A percentile compares a stretch with the other conserved stretches of the same genome.
phyloP scores from a whole-genome alignment of 2,797 vertebrate genomes.

The Anisognathus igniventris region DNA sequence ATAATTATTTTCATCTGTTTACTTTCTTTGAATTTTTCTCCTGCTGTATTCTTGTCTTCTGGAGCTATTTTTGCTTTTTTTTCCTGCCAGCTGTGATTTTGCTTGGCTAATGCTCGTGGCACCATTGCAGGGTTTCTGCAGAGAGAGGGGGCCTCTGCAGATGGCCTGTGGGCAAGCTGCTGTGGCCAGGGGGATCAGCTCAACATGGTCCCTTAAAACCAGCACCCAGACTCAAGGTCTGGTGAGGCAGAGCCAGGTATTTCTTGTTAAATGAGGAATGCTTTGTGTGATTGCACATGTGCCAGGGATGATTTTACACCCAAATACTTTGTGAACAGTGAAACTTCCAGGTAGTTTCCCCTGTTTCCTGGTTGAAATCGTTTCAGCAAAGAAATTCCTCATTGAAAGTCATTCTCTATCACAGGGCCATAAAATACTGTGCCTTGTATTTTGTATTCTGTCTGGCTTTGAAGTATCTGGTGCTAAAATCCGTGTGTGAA shows the following conservation, averaged over 20 bases:
- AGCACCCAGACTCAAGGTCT: not conserved
- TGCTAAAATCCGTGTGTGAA: not conserved
- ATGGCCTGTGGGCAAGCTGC: not conserved
- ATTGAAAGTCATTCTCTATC: not conserved
- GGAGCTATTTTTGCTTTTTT: not conserved
- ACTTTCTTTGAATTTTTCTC: not conserved
- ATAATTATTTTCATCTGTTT: slow-evolving; percentile 11
- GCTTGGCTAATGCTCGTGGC: not conserved
- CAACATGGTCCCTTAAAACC: not conserved
- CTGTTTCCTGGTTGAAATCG: not conserved
- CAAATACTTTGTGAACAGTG: not conserved
- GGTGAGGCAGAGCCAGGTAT: not conserved
- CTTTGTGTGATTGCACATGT: accelerated
- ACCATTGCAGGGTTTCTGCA: not conserved
- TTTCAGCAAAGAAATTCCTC: not conserved
- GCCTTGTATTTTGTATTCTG: not conserved
- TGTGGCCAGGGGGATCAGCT: not conserved
- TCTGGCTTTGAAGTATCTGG: not conserved
- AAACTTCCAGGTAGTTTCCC: not conserved
- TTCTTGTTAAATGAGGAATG: not conserved
- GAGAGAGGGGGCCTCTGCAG: not conserved
- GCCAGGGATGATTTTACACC: not conserved
- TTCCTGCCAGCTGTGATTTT: not conserved
- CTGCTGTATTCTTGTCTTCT: not conserved
- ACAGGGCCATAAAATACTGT: not conserved